Evolutionary conservation across 1,140 invertebrate species (phyloP).

Genomic region (Coelopa frigida): DNA sequence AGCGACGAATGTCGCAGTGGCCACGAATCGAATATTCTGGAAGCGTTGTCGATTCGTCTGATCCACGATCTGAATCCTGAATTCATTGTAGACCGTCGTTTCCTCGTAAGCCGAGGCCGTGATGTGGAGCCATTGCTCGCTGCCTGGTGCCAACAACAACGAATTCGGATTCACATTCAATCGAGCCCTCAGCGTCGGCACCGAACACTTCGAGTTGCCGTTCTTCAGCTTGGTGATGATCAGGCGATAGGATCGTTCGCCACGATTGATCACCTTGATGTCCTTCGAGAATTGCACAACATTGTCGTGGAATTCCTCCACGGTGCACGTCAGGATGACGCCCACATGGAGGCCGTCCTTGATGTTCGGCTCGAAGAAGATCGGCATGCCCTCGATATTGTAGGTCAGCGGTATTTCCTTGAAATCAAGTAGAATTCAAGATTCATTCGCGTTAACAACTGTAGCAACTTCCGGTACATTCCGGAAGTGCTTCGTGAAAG

Average conservation of each 20-base stretch:
- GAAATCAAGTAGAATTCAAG: not conserved
- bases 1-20: slow-evolving; percentile 19
- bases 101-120: slow-evolving; percentile 22
- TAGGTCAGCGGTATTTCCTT: slow-evolving; percentile 27
- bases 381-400: slow-evolving; percentile 30
- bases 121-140: slow-evolving; percentile 15
- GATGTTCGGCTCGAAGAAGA: slow-evolving; percentile 30
- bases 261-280: slow-evolving; percentile 22
- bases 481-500: too few species aligned
- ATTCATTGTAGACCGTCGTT: slow-evolving; percentile 19
- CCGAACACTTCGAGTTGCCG: slow-evolving; percentile 11
- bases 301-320: slow-evolving; percentile 18
- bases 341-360: slow-evolving; percentile 24
- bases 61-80: slow-evolving; percentile 26
- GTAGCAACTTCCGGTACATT: too few species aligned
- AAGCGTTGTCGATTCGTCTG: slow-evolving; percentile 20
- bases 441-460: too few species aligned
- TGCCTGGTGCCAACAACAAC: slow-evolving; percentile 13
- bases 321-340: slow-evolving; percentile 22
- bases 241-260: slow-evolving; percentile 23
- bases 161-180: slow-evolving; percentile 28
- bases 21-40: slow-evolving; percentile 16
- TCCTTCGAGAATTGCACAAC: slow-evolving; percentile 13
- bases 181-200: slow-evolving; percentile 18
- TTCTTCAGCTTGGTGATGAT: slow-evolving; percentile 12